Evolutionary conservation across 1,140 invertebrate species (phyloP), one percentile per base, ranked within the genome.

Genomic region (Euura lappo): DNA sequence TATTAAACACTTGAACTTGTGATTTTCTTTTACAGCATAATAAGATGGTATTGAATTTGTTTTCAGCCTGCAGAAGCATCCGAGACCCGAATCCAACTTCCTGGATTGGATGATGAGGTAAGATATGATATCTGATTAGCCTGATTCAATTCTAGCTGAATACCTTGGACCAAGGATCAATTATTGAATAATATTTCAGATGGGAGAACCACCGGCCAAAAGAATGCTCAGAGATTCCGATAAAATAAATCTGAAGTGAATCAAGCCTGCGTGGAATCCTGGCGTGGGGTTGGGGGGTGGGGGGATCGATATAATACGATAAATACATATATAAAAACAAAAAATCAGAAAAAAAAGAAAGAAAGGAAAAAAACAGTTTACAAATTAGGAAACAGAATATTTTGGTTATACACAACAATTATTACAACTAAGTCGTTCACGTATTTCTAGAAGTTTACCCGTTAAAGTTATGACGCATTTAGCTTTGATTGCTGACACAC

Each of bases 51-150:
- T 28, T 28, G 28, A 28, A 28, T n/a, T 47, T 65, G 78, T 70
- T 87, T 85, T 44, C 87, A 94, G 93, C 93, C 93, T 51, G 92
- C 92, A n/a, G 92, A 93, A 88, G 93, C 93, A 43, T 93, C 93
- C 1, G 93, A 93, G 76, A 93, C 93, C 13, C 92, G 93, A 84
- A 93, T 93, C 77, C 91, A 93, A 82, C 87, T 93, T 72, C 93
- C 93, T 60, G 92, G 92, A 7, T 87, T 93, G 69, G 92, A 92
- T 75, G 92, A 93, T 13, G 92, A 93, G 71, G 86, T 87, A 80
- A 79, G 74, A 80, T 71, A 13, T 67, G 8, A 68, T 69, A 79
- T 72, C 3, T 6, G 5, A 51, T 65, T 11, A 76, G 11, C 42
- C 66, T 51, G 72, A 69, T 45, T 69, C 71, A 42, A 28, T 28